phyloP scores from a whole-genome alignment of 2,113 vertebrate genomes.

The Charadrius vociferus region DNA sequence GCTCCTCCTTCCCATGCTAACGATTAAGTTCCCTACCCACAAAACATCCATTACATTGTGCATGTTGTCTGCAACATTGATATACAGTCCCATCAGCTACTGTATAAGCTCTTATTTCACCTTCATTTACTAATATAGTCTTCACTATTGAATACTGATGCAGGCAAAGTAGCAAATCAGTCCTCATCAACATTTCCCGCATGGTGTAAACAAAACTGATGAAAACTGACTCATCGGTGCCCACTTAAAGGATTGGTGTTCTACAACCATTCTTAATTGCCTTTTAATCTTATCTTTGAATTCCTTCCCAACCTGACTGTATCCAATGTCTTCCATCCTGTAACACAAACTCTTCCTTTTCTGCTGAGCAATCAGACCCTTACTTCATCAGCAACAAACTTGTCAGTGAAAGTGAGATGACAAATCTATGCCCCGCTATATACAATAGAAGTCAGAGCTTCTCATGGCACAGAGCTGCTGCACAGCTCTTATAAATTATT shows the following conservation, averaged over 20 bases:
- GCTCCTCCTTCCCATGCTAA: neutral
- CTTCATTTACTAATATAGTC: neutral
- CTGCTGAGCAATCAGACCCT: neutral
- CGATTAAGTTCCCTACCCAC: conserved; percentile 7
- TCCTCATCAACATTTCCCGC: neutral
- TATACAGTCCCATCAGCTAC: neutral
- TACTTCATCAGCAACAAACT: neutral
- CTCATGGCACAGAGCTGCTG: neutral
- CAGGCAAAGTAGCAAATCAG: neutral
- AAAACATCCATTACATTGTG: neutral
- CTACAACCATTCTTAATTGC: conserved; percentile 33
- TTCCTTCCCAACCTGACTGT: neutral
- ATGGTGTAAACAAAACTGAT: neutral
- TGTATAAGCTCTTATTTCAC: neutral
- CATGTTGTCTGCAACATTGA: neutral
- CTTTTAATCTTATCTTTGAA: neutral
- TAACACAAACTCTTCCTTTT: neutral
- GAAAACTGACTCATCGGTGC: neutral
- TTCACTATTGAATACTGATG: neutral
- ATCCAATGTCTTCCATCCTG: neutral
- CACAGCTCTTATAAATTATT: neutral
- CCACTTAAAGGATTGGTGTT: neutral
- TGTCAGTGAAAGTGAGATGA: neutral
- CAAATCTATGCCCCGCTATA: neutral
- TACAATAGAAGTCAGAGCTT: neutral